Conservation (phyloP, 2,888 invertebrate species). For the Amphipyra tragopoginis region DNA sequence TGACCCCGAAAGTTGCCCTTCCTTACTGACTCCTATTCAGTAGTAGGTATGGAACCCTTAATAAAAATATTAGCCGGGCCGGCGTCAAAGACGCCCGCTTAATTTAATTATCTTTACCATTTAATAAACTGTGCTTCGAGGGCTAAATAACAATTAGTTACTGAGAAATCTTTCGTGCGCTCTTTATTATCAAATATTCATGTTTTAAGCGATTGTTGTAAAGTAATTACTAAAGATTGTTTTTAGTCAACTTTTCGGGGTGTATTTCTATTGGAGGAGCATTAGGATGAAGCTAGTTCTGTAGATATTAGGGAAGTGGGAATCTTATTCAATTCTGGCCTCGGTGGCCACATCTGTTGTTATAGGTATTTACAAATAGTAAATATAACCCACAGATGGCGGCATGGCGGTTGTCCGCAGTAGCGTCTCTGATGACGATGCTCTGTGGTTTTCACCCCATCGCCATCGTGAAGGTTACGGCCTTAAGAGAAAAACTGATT, state of each 20-base stretch:
- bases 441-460: too few relatives aligned
- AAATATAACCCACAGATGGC: too few relatives aligned
- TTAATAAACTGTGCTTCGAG: conserved; percentile 80
- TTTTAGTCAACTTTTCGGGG: conserved; percentile 10
- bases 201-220: conserved; percentile 43
- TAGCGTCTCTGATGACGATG: too few relatives aligned
- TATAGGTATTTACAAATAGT: too few relatives aligned
- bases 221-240: conserved; percentile 34
- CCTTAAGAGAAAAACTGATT: too few relatives aligned
- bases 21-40: conserved; percentile 52
- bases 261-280: not conserved
- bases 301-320: too few relatives aligned
- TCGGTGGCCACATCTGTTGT: too few relatives aligned
- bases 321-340: too few relatives aligned
- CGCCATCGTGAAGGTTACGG: too few relatives aligned
- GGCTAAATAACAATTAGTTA: conserved; percentile 78
- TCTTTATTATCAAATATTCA: conserved; percentile 56
- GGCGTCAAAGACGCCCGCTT: conserved; percentile 86
- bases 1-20: not conserved
- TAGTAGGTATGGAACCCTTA: conserved; percentile 70
- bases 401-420: too few relatives aligned
- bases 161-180: conserved; percentile 61
- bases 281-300: too few relatives aligned
- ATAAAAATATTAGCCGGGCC: conserved; percentile 85
- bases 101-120: conserved; percentile 87